A percentile compares a stretch with the other conserved stretches of the same genome.
Evolutionary conservation across 2,797 vertebrate genomes (phyloP).

Genomic region (Anas georgica): DNA sequence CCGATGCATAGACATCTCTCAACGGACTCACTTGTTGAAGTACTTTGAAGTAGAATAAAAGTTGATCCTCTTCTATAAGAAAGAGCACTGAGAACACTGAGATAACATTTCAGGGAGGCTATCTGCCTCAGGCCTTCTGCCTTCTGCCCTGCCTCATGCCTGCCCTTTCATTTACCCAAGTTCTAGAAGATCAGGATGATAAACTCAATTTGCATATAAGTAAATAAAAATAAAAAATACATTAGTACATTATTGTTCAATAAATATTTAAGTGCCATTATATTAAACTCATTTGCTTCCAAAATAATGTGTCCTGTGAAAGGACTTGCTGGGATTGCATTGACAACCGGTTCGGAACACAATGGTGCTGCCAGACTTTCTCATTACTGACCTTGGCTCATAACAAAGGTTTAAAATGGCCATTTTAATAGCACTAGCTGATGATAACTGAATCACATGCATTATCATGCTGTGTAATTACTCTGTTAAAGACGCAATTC

Average conservation of each 20-base stretch:
- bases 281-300: not conserved
- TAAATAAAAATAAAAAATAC: not conserved
- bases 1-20: not conserved
- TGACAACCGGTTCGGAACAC: not conserved
- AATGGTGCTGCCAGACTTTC: not conserved
- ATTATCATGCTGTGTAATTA: not conserved
- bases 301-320: not conserved
- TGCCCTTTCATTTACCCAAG: not conserved
- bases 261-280: not conserved
- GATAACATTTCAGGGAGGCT: not conserved
- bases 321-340: not conserved
- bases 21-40: not conserved
- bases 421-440: not conserved
- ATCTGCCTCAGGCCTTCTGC: not conserved
- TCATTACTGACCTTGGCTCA: not conserved
- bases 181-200: not conserved
- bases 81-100: not conserved
- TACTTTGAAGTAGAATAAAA: not conserved
- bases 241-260: not conserved
- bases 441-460: not conserved
- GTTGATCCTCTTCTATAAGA: not conserved
- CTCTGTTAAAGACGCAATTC: not conserved
- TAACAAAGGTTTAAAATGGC: not conserved
- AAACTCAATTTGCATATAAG: not conserved
- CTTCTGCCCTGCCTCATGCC: not conserved